phyloP scores from a whole-genome alignment of 2,888 invertebrate genomes.

The Lamellibrachia satsuma region DNA sequence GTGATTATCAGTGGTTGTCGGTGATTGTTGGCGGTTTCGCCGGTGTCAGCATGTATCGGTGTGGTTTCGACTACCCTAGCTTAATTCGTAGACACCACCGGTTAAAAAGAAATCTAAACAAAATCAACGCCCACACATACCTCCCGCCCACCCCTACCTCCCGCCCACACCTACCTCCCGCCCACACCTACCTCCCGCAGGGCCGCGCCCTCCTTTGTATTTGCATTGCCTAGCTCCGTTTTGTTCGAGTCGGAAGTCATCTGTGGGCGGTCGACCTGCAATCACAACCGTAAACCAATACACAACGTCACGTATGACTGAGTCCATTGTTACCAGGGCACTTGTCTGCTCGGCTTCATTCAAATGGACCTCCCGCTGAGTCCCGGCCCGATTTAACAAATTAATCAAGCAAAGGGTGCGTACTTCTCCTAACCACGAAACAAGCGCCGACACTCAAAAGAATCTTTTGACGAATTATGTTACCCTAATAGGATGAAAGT shows the following conservation, averaged over 20 bases:
- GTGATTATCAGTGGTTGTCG: too few species aligned
- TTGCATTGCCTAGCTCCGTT: background rate
- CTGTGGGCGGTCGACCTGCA: background rate
- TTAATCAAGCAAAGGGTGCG: background rate
- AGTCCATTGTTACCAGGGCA: too few species aligned
- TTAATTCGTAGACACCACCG: background rate
- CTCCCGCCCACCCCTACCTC: background rate
- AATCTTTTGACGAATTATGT: background rate
- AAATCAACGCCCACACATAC: background rate
- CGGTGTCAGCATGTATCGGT: too few species aligned
- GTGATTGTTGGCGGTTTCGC: too few species aligned
- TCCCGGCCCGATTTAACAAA: background rate
- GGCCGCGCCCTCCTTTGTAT: background rate
- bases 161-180: background rate
- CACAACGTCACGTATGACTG: background rate
- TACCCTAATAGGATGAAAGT: background rate
- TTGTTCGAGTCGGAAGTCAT: background rate
- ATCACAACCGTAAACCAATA: background rate
- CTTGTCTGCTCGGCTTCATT: too few species aligned
- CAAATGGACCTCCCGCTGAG: background rate
- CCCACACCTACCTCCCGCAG: background rate
- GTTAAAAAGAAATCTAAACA: background rate
- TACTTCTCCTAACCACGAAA: background rate
- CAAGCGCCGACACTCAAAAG: background rate
- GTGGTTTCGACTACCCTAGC: background rate